These are phyloP conservation scores for Stratiolaelaps scimitus DNA, from an alignment of 1,140 invertebrate species.

Conservation along the genomic window DNA sequence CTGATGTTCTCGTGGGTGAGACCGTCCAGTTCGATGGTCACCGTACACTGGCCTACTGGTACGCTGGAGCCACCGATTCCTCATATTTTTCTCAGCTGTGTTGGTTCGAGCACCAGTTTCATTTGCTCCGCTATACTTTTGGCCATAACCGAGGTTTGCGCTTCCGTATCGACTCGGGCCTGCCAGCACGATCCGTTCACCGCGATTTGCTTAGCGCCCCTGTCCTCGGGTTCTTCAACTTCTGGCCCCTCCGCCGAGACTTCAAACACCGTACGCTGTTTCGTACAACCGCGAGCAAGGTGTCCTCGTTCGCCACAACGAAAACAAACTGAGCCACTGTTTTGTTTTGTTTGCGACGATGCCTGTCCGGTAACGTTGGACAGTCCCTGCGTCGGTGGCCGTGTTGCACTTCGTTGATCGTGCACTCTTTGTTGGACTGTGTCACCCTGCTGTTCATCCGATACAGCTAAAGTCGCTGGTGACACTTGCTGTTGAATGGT, in stretches of 20 bases:
- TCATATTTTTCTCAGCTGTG: neutral
- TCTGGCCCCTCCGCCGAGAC: no score
- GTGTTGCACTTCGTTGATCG: neutral
- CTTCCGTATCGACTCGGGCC: neutral
- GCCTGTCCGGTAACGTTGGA: no score
- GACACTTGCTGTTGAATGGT: neutral
- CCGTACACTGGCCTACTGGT: no score
- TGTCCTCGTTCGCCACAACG: no score
- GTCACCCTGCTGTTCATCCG: neutral
- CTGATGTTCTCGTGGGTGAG: neutral
- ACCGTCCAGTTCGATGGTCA: neutral
- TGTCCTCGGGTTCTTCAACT: neutral
- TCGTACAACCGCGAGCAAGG: no score
- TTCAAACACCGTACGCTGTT: no score
- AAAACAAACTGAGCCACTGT: no score
- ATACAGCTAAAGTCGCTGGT: neutral
- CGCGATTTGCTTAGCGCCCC: neutral
- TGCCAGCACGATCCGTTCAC: neutral
- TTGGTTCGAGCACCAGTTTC: neutral
- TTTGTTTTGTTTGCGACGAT: no score
- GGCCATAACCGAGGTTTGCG: neutral
- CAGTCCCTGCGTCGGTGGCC: no score
- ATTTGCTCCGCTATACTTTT: neutral
- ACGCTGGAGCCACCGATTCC: neutral
- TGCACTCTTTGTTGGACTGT: neutral